phyloP scores from a whole-genome alignment of 2,113 vertebrate genomes.

The Antechinus stuartii region DNA sequence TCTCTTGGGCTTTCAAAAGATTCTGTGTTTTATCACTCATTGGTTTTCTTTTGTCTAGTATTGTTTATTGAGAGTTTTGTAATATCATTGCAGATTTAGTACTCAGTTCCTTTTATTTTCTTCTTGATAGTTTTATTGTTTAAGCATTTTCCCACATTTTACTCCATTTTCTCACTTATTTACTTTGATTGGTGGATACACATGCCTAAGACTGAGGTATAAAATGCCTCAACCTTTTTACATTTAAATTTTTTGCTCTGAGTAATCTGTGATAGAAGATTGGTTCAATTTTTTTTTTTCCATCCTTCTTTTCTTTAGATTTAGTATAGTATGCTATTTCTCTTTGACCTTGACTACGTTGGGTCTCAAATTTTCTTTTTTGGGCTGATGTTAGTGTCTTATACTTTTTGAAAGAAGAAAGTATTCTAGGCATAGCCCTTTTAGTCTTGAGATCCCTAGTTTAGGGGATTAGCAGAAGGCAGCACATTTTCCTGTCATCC shows the following conservation, averaged over 20 bases:
- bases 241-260: not conserved
- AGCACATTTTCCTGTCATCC: not conserved
- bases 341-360: not conserved
- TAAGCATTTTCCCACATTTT: not conserved
- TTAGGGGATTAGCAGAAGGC: not conserved
- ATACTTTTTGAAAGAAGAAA: not conserved
- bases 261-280: not conserved
- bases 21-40: not conserved
- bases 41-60: not conserved
- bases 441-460: not conserved
- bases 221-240: not conserved
- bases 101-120: not conserved
- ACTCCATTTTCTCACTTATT: not conserved
- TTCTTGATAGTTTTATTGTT: not conserved
- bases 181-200: not conserved
- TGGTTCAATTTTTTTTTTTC: not conserved
- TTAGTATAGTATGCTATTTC: not conserved
- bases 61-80: not conserved
- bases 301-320: not conserved
- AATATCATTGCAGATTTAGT: not conserved
- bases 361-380: not conserved
- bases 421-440: not conserved
- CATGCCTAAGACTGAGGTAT: not conserved
- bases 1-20: not conserved
- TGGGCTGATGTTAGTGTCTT: not conserved